Percentiles rank a stretch among this genome's conserved stretches.
Evolutionary conservation across 1,140 invertebrate genomes (phyloP).

Genomic region (Dolichoris vasculosae): DNA sequence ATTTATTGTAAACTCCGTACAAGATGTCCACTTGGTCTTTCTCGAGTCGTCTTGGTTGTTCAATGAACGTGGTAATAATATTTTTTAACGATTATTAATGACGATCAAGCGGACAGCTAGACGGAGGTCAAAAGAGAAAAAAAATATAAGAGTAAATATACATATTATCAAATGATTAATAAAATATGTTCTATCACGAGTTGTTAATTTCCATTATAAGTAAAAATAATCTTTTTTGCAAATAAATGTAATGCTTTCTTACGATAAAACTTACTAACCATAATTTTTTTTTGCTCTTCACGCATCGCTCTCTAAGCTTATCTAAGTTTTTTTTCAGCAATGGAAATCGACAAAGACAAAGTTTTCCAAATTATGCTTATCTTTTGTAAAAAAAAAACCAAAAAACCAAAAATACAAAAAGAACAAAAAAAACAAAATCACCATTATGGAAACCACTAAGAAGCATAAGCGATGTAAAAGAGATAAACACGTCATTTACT

Average conservation of each 20-base stretch:
- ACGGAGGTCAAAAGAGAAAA: slow-evolving; percentile 53
- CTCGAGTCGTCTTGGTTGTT: background rate
- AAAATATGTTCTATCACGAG: slow-evolving; percentile 57
- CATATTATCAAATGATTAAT: slow-evolving; percentile 56
- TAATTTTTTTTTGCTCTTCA: slow-evolving; percentile 58
- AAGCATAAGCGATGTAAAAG: background rate
- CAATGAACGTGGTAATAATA: background rate
- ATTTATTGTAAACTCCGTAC: slow-evolving; percentile 66
- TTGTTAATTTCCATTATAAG: slow-evolving; percentile 67
- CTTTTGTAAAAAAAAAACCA: background rate
- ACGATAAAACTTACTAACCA: slow-evolving; percentile 68
- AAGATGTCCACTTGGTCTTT: slow-evolving; percentile 58
- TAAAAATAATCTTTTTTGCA: slow-evolving; percentile 62
- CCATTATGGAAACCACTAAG: background rate
- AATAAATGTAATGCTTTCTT: slow-evolving; percentile 72
- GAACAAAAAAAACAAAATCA: background rate
- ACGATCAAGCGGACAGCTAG: slow-evolving; percentile 61
- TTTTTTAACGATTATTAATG: slow-evolving; percentile 1
- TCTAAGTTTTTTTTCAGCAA: slow-evolving; percentile 26
- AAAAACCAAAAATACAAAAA: background rate
- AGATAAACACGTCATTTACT: slow-evolving; percentile 28
- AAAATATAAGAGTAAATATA: slow-evolving; percentile 32
- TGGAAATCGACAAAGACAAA: background rate
- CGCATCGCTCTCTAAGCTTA: slow-evolving; percentile 48
- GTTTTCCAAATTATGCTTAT: background rate